Evolutionary conservation across 2,797 vertebrate species (phyloP).

Genomic region (Chiroxiphia lanceolata): DNA sequence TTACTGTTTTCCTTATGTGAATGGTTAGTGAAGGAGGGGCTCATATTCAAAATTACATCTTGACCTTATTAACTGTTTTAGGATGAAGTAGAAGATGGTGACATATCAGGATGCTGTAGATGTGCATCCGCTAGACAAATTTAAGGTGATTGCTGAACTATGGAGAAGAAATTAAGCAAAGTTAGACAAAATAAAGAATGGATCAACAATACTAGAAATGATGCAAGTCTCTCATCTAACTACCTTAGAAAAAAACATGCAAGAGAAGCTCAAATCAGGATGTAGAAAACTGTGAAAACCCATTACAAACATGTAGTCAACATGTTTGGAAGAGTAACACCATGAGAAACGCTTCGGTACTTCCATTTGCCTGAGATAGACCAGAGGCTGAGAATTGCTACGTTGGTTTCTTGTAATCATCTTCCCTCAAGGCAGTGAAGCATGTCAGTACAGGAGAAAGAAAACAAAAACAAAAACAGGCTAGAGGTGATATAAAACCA

Average conservation of each 20-base stretch:
- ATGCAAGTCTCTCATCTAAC: neutral
- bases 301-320: neutral
- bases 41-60: neutral
- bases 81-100: neutral
- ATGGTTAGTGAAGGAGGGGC: neutral
- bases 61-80: neutral
- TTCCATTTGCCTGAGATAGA: neutral
- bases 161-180: neutral
- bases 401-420: slow-evolving; percentile 4
- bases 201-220: neutral
- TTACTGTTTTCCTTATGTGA: neutral
- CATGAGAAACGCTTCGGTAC: neutral
- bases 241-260: neutral
- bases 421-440: neutral
- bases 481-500: neutral
- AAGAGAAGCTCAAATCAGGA: neutral
- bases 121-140: neutral
- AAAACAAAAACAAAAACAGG: neutral
- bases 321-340: neutral
- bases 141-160: neutral
- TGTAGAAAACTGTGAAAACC: neutral
- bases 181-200: neutral
- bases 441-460: rapidly evolving
- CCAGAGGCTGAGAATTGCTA: neutral
- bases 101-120: neutral